Base-by-base conservation (phyloP, 2,113 vertebrate species). In the Falcunculus frontatus region DNA sequence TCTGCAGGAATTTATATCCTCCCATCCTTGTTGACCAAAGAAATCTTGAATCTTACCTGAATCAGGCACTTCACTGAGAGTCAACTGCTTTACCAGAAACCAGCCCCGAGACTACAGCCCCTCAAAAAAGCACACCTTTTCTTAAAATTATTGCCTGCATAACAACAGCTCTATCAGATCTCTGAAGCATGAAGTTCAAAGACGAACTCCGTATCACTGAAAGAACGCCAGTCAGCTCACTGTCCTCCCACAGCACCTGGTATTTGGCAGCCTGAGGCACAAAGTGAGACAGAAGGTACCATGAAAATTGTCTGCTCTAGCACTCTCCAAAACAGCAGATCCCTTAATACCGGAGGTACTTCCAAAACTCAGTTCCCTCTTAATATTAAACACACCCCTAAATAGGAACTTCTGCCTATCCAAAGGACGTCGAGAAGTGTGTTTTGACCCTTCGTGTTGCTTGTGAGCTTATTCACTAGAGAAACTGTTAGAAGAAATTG, bases 341-440 rank as follows among this genome's bases (percentile, higher is more conserved):
- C 39, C 21, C 23, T 93, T 64, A 53, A 26, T 37, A 47, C 7
- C 25, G 18, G 37, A 80, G 19, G 33, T 65, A 69, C 14, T 87
- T 93, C 27, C 77, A 89, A 87, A 93, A 55, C 27, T 17, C 69
- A 53, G 23, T 8, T 79, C 37, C 5, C 30, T 64, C 64, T 80
- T 41, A 76, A 60, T 68, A 91, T 41, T 57, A 53, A 75, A 46
- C 3, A 5, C 1, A 1, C 39, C 41, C 37, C 44, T 78, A 46
- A 76, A 87, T 0, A 62, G 53, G 49, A 68, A 60, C 46, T 89
- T 60, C 29, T 87, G 41, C 37, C 78, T 56, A 56, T 30, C 46
- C 57, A 41, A 65, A 79, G 37, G 52, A 70, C 70, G 56, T 29
- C 0, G 0, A 70, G 47, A 84, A 44, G 60, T 0, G 0, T 14